phyloP scores from a whole-genome alignment of 2,797 vertebrate species.

The Acipenser transmontanus region DNA sequence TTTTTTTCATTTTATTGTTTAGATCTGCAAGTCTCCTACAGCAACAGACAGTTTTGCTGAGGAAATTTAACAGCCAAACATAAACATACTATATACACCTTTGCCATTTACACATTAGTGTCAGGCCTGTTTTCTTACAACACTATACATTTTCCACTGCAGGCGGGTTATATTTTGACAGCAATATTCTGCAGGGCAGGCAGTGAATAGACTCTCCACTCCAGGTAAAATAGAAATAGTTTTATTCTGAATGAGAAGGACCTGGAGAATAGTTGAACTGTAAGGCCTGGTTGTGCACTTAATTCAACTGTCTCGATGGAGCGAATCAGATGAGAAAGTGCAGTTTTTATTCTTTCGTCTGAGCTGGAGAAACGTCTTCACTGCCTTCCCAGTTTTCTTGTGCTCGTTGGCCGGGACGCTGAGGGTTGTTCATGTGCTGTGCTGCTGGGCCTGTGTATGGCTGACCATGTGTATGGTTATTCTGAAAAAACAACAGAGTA shows the following conservation, averaged over 20 bases:
- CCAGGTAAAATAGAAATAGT: conserved; percentile 79
- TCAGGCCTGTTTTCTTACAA: conserved; percentile 91
- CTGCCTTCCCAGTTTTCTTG: conserved; percentile 96
- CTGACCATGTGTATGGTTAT: conserved; percentile 98
- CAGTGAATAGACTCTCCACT: conserved; percentile 86
- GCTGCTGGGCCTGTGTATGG: conserved; percentile 97
- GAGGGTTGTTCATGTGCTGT: conserved; percentile 99
- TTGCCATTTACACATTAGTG: conserved; percentile 93
- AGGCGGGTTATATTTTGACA: conserved; percentile 82
- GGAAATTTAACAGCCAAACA: conserved; percentile 95
- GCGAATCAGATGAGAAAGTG: conserved; percentile 62
- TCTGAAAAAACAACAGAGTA: conserved; percentile 54
- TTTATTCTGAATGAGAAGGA: conserved; percentile 77
- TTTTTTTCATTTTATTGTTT: conserved; percentile 67
- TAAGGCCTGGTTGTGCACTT: conserved; percentile 84
- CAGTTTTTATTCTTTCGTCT: conserved; percentile 88
- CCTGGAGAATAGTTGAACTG: conserved; percentile 74
- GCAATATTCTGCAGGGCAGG: conserved; percentile 86
- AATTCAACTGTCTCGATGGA: conserved; percentile 64
- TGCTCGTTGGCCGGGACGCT: conserved; percentile 90
- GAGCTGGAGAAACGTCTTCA: conserved; percentile 85
- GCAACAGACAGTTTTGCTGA: conserved; percentile 86
- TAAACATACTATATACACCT: conserved; percentile 99
- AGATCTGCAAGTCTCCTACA: conserved; percentile 87
- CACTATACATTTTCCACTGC: conserved; percentile 94